A percentile compares a stretch with the other conserved stretches of the same genome.
Evolutionary conservation across 2,888 invertebrate species (phyloP).

Genomic region (Acanthoscelides obtectus): DNA sequence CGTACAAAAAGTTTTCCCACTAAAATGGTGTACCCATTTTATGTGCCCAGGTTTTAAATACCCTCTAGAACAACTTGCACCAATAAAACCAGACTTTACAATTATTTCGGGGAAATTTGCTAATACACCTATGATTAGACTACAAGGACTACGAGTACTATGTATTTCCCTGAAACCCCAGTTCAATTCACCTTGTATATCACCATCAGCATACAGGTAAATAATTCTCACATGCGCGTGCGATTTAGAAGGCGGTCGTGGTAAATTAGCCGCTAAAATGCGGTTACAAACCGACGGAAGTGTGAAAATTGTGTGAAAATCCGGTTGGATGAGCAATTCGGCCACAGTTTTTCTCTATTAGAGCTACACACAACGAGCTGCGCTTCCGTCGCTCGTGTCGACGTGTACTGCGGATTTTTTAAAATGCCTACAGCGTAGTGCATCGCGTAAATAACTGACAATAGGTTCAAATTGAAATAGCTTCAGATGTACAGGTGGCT

Average conservation of each 20-base stretch:
- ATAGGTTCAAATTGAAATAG: not conserved
- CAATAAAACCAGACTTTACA: too few species aligned
- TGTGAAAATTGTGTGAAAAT: not conserved
- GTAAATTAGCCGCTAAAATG: not conserved
- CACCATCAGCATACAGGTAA: not conserved
- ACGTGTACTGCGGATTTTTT: not conserved
- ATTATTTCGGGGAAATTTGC: too few species aligned
- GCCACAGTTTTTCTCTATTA: not conserved
- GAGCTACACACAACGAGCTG: not conserved
- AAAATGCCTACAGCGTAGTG: not conserved
- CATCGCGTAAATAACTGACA: not conserved
- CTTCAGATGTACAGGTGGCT: not conserved
- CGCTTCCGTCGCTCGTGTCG: not conserved
- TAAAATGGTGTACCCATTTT: too few species aligned
- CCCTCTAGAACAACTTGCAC: too few species aligned
- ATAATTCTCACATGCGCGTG: not conserved
- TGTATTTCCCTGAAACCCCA: too few species aligned
- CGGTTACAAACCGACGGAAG: not conserved
- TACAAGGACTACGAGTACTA: too few species aligned
- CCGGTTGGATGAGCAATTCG: not conserved
- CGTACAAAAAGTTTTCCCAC: too few species aligned
- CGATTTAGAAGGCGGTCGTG: not conserved
- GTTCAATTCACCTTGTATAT: too few species aligned
- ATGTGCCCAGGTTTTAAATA: too few species aligned
- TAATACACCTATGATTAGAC: too few species aligned